Conservation (phyloP, 37 sponge, comb jelly and placozoan genomes). For the Mnemiopsis leidyi region DNA sequence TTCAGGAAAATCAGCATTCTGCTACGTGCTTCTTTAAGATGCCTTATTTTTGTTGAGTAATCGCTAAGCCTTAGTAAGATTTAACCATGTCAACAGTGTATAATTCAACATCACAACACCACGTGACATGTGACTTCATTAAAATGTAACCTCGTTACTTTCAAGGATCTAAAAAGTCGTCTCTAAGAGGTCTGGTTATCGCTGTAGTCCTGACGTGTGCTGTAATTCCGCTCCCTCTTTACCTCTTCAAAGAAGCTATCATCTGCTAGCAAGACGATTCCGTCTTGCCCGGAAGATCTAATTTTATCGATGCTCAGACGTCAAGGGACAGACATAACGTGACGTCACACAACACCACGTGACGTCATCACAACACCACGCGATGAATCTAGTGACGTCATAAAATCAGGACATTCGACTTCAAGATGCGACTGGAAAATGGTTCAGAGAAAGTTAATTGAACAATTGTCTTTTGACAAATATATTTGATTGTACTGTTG, state of each 20-base stretch:
- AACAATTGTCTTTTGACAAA: background rate
- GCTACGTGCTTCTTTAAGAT: too few relatives aligned
- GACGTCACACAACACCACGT: background rate
- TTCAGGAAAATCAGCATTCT: too few relatives aligned
- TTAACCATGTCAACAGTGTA: too few relatives aligned
- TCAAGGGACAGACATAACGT: background rate
- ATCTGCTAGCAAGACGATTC: constrained; percentile 1
- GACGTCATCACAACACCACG: background rate
- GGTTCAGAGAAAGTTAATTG: background rate
- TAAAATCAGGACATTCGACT: background rate
- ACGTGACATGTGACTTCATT: too few relatives aligned
- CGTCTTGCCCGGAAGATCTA: background rate
- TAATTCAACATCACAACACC: too few relatives aligned
- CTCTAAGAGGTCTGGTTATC: background rate
- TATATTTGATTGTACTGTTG: background rate
- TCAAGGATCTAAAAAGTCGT: constrained; percentile 30
- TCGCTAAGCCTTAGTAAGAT: too few relatives aligned
- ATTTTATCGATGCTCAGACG: too few relatives aligned
- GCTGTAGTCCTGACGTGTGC: constrained; percentile 35
- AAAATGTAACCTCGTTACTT: too few relatives aligned
- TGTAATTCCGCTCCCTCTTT: constrained; percentile 31
- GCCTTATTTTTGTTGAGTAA: too few relatives aligned
- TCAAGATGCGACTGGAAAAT: too few relatives aligned
- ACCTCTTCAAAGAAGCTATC: constrained; percentile 53
- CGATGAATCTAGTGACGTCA: background rate